These are phyloP conservation scores for Prenolepis imparis DNA, from an alignment of 2,888 invertebrate genomes.

Conservation along the genomic window DNA sequence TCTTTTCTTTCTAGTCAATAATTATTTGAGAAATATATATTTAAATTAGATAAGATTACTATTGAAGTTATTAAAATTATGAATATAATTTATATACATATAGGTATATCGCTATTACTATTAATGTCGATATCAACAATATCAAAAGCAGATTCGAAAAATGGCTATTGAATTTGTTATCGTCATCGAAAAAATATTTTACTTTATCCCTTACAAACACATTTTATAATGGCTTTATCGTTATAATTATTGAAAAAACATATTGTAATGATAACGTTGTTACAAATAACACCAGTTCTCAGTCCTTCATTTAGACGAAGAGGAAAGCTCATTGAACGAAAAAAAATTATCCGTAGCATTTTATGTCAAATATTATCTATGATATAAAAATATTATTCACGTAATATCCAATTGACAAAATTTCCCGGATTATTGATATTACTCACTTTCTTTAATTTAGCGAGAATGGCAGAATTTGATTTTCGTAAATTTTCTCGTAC, in stretches of 20 bases:
- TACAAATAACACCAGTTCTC: not conserved
- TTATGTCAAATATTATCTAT: not conserved
- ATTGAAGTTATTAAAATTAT: not conserved
- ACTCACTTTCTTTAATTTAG: conserved; percentile 5
- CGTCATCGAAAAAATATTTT: not conserved
- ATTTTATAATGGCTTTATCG: not conserved
- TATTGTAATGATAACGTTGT: not conserved
- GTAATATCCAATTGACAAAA: not conserved
- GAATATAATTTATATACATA: not conserved
- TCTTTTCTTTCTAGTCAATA: not conserved
- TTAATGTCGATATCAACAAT: not conserved
- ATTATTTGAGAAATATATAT: not conserved
- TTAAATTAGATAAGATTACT: not conserved
- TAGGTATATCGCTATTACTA: not conserved
- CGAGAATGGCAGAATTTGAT: not conserved
- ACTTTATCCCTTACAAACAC: not conserved
- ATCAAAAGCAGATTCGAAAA: not conserved
- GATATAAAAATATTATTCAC: not conserved
- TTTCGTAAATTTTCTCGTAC: not conserved
- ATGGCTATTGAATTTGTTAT: not conserved
- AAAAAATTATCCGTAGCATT: not conserved
- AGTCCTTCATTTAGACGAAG: not conserved
- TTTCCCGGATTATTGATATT: not conserved
- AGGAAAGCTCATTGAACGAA: not conserved
- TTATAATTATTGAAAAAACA: not conserved